phyloP scores from a whole-genome alignment of 2,888 invertebrate genomes.

The Macrosiphum euphorbiae region DNA sequence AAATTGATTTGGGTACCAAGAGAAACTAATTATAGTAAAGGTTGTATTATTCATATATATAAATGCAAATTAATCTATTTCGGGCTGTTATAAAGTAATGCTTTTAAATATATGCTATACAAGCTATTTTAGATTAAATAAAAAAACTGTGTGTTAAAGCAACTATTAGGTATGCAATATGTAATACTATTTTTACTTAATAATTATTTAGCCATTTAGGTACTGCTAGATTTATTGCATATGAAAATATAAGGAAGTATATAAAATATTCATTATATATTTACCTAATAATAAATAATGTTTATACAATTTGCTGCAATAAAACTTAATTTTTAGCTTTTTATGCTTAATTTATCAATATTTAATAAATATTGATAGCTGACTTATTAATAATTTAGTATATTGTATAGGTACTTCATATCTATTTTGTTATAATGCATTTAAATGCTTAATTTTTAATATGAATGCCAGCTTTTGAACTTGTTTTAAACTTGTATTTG shows the following conservation, averaged over 20 bases:
- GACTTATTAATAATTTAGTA: neutral
- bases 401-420: neutral
- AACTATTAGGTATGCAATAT: too few species aligned
- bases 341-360: neutral
- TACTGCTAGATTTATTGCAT: too few species aligned
- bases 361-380: neutral
- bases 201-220: too few species aligned
- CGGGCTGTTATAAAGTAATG: neutral
- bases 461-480: neutral
- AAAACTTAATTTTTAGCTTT: neutral
- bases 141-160: too few species aligned
- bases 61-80: neutral
- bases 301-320: neutral
- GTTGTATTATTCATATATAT: constrained; percentile 5
- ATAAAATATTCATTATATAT: too few species aligned
- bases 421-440: neutral
- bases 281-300: too few species aligned
- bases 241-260: too few species aligned
- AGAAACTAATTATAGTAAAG: neutral
- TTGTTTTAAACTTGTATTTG: neutral
- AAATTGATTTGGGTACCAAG: neutral
- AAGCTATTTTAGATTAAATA: too few species aligned
- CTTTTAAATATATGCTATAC: neutral
- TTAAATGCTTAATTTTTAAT: neutral
- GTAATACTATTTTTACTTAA: too few species aligned